Base-by-base conservation (phyloP, 64 coral and sea anemone species). In the Actinia tenebrosa region DNA sequence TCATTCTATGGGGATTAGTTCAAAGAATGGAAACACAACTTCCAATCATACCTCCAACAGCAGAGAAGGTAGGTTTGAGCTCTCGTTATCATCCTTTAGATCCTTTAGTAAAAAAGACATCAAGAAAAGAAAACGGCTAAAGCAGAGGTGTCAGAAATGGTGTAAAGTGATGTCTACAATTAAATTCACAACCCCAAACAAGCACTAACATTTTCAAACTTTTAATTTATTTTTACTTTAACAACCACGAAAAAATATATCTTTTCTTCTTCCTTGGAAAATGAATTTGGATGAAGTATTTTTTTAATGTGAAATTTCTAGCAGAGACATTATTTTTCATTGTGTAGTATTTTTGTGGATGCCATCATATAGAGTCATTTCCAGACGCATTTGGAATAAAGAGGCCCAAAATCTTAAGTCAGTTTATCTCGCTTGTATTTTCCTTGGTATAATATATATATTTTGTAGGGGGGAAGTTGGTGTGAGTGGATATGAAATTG, bases 21-120 rank as follows among this genome's bases (percentile, higher is more conserved):
- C 79, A 81, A 81, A 81, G 15, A 81, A 81, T 81, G 79, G 79
- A 45, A 81, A 44, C 79, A 50, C 44, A 18, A 81, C 79, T 52
- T 53, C 79, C 16, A 81, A 81, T 81, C 79, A 81, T 45, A 53
- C 79, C 44, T 81, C 79, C 5, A 53, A 75, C 26, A 75, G 43
- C 15, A 81, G 79, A 53, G 79, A 81, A 45, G 79, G 79, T 81
- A 81, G 53, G 79, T 18, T 66, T 66, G 22, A 66, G 63, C 63
- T 81, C 26, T 81, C 18, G 22, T 81, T 50, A 45, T 53, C 14
- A 22, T 52, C 46, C 45, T 79, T 44, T 50, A 17, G 17, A 52
- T 6, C 3, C 8, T 45, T 81, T 50, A 52, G 45, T 22, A 81
- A 81, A 81, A n/a, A 81, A 81, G 3, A 22, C 45, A 81, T 50